Base-by-base conservation (phyloP, 2,888 invertebrate species). In the Clistopyga incitator region DNA sequence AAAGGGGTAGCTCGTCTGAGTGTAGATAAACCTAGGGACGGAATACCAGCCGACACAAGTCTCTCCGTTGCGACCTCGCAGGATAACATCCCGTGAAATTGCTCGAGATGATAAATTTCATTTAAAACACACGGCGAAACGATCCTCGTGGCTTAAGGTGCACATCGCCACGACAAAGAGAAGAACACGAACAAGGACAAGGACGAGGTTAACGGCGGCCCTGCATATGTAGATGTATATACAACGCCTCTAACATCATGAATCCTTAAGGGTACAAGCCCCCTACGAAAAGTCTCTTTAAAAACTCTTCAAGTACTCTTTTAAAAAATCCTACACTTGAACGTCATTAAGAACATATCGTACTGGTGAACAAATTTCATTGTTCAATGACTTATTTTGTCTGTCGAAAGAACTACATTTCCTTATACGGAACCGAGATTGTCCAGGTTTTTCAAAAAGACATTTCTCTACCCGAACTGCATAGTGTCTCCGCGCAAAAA, bases 31-130 rank as follows among this genome's bases (percentile, higher is more conserved):
- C 23, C 61, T 52, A 65, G 29, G 52, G 23, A 54, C 6, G 72
- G 56, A 67, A 78, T 67, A 29, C 54, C 23, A 18, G 42, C 38
- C 13, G 15, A 42, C 45, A 42, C 45, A 25, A 15, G 47, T 18
- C 65, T 54, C n/a, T 20, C 56, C 20, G 45, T 20, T 10, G 59
- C 47, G 72, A 74, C 72, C 72, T 54, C 64, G 47, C 68, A 87
- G 86, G 88, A 89, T 89, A 89, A 89, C 87, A 88, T 89, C 85
- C 87, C 87, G 87, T 87, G 88, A 89, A 90, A 90, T 89, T 89
- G 87, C 88, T 78, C 86, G 78, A 86, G 86, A 89, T 89, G 89
- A 90, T 90, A 89, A 89, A 90, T 89, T 89, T 88, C 85, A 88
- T 86, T 90, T 89, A 88, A 89, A 89, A 86, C 86, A 86, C 86